Evolutionary conservation across 2,888 invertebrate genomes (phyloP).

Genomic region (Orgyia antiqua): DNA sequence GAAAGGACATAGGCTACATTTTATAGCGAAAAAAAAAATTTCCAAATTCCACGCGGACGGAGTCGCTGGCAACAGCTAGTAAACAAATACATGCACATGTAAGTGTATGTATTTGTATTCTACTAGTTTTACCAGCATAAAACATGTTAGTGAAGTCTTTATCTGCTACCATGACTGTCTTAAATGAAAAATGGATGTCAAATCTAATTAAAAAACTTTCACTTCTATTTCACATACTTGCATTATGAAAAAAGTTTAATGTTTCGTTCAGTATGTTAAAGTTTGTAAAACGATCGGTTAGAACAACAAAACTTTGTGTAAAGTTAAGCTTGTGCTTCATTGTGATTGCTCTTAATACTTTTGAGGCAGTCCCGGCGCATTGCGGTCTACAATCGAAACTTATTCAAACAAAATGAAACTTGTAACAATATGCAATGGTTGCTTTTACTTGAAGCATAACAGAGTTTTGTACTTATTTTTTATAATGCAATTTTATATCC

Average conservation of each 20-base stretch:
- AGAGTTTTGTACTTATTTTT: conserved; percentile 15
- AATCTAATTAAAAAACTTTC: conserved; percentile 29
- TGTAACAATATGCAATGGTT: conserved; percentile 47
- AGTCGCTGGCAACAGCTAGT: too few species aligned
- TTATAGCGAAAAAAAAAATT: too few species aligned
- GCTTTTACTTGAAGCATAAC: conserved; percentile 27
- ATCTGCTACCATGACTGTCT: too few species aligned
- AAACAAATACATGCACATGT: too few species aligned
- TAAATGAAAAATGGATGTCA: conserved; percentile 2
- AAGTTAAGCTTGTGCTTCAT: conserved; percentile 50
- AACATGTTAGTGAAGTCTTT: too few species aligned
- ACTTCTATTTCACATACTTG: conserved; percentile 21
- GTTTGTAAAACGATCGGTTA: conserved; percentile 25
- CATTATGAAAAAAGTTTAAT: conserved; percentile 29
- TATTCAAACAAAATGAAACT: conserved; percentile 49
- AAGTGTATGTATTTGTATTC: too few species aligned
- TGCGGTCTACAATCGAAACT: conserved; percentile 61
- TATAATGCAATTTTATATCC: too few species aligned
- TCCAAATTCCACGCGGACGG: too few species aligned
- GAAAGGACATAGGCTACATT: too few species aligned
- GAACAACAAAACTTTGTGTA: conserved; percentile 19
- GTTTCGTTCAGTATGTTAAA: conserved; percentile 22
- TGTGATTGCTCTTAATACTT: conserved; percentile 58
- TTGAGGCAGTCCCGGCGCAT: conserved; percentile 43
- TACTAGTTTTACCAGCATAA: too few species aligned